These are phyloP conservation scores for Chironomus striatipennis DNA, from an alignment of 1,140 invertebrate species.

Conservation along the genomic window DNA sequence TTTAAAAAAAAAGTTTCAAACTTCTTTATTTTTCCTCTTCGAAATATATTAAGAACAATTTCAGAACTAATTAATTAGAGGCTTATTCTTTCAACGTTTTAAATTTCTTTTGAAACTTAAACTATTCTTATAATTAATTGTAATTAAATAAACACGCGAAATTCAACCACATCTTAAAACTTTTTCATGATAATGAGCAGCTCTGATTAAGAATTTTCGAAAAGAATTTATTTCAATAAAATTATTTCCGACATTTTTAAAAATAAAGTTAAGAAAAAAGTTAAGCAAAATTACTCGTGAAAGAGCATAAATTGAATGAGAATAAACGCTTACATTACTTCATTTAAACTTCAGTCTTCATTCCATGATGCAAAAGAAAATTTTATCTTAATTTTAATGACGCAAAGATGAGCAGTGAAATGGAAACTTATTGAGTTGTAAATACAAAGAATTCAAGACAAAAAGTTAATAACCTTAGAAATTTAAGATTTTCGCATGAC, in stretches of 20 bases:
- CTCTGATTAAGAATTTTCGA: not conserved
- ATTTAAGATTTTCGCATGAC: too few species aligned
- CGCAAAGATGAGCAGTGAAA: too few species aligned
- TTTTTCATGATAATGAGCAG: not conserved
- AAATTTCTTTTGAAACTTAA: not conserved
- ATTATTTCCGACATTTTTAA: not conserved
- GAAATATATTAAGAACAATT: too few species aligned
- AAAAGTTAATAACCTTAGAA: too few species aligned
- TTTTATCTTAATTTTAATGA: too few species aligned
- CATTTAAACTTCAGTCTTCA: not conserved
- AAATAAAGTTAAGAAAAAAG: not conserved
- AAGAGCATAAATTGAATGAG: not conserved
- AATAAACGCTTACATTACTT: not conserved
- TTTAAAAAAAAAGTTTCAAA: too few species aligned
- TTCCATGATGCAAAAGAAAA: not conserved
- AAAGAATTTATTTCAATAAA: not conserved
- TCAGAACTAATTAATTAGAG: not conserved
- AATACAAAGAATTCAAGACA: too few species aligned
- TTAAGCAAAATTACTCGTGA: not conserved
- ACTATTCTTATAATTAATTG: not conserved
- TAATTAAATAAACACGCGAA: not conserved
- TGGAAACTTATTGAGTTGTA: too few species aligned
- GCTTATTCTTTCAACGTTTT: not conserved
- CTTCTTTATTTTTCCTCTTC: too few species aligned
- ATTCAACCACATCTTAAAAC: not conserved